phyloP scores from a whole-genome alignment of 2,888 invertebrate species.

The Drosophila austrosaltans region DNA sequence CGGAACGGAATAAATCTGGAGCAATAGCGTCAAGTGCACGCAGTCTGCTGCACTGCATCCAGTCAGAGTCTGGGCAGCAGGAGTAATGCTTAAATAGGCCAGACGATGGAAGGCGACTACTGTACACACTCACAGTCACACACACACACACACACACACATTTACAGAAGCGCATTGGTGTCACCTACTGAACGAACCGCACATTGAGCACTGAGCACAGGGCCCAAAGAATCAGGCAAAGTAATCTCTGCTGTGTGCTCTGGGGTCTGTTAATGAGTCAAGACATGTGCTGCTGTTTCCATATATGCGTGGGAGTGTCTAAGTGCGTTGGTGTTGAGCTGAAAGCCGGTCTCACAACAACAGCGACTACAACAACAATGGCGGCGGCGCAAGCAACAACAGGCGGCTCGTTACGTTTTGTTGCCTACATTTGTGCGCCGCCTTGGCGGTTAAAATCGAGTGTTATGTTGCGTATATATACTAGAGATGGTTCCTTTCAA shows the following conservation, averaged over 20 bases:
- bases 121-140: conserved; percentile 10
- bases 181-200: conserved; percentile 72
- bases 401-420: conserved; percentile 42
- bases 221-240: conserved; percentile 51
- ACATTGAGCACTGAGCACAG: conserved; percentile 23
- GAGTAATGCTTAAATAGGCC: conserved; percentile 61
- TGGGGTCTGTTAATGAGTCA: conserved; percentile 70
- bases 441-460: conserved; percentile 29
- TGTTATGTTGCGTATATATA: conserved; percentile 25
- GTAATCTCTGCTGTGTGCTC: conserved; percentile 62
- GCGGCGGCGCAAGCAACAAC: conserved; percentile 26
- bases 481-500: conserved; percentile 34
- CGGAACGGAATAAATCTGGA: conserved; percentile 63
- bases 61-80: conserved; percentile 22
- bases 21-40: conserved; percentile 76
- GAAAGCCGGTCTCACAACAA: conserved; percentile 39
- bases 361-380: conserved; percentile 55
- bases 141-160: conserved; percentile 16
- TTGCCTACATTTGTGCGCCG: conserved; percentile 69
- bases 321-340: conserved; percentile 63
- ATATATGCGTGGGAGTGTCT: conserved; percentile 37
- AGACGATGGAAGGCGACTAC: conserved; percentile 50
- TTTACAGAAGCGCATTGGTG: conserved; percentile 65
- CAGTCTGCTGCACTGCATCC: conserved; percentile 53
- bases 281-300: conserved; percentile 29